A percentile compares a stretch with the other conserved stretches of the same genome.
Conservation (phyloP, 2,888 invertebrate genomes). For the Phrixothrix hirtus region DNA sequence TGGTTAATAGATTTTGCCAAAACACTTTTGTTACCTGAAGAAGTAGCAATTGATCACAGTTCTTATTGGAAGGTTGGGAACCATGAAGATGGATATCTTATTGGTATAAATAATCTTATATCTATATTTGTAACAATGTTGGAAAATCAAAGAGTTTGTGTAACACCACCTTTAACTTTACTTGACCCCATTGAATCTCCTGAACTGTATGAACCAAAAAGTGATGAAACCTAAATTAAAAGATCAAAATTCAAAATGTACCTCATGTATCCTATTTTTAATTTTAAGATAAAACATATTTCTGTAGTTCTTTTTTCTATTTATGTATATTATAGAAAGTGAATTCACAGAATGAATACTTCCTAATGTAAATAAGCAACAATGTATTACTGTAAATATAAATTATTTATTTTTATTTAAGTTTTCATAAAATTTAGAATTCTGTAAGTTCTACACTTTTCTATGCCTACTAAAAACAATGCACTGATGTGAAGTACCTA, state of each 20-base stretch:
- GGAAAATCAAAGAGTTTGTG: conserved; percentile 52
- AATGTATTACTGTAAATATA: conserved; percentile 20
- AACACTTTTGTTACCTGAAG: conserved; percentile 79
- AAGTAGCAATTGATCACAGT: conserved; percentile 75
- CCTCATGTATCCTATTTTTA: too few relatives aligned
- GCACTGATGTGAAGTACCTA: conserved; percentile 31
- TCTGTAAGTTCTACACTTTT: conserved; percentile 6
- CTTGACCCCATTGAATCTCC: conserved; percentile 42
- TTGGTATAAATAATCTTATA: conserved; percentile 88
- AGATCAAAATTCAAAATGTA: too few relatives aligned
- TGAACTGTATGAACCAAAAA: conserved; percentile 6
- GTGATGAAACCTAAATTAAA: conserved; percentile 11
- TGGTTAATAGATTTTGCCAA: conserved; percentile 99
- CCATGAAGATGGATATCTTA: conserved; percentile 94
- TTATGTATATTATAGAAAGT: neutral
- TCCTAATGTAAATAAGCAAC: neutral
- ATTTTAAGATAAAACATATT: too few relatives aligned
- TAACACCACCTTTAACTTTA: conserved; percentile 49
- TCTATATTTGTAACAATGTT: conserved; percentile 75
- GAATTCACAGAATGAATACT: neutral
- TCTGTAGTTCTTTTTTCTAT: neutral
- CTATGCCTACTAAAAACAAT: conserved; percentile 11
- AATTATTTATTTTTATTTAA: conserved; percentile 22
- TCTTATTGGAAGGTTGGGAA: conserved; percentile 92
- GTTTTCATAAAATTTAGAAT: conserved; percentile 2